Evolutionary conservation across 1,140 invertebrate species (phyloP), one percentile per base, ranked within the genome.

Genomic region (Ctenoplectra terminalis): DNA sequence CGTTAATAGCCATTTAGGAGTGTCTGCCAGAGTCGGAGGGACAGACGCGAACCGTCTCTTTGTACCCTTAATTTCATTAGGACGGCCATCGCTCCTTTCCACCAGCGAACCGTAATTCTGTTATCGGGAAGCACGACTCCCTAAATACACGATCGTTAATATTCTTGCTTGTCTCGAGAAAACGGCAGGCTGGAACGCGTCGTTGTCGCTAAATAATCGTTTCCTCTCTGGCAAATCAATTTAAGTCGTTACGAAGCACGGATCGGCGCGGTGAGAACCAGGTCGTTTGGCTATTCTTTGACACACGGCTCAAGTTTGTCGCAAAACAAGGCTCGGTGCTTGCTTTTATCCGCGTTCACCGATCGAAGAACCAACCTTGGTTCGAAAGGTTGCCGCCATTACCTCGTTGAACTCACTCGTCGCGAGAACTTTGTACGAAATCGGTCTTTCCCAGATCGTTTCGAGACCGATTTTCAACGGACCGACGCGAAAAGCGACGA

Each of bases 61-160:
- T 92, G 92, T 92, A 90, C 88, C 89, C 88, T 89, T 91, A 93
- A 93, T 93, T 92, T 90, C 88, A 92, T 93, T 93, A 92, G 72
- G 78, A 85, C 88, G 85, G 87, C 92, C 91, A 92, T 92, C 92
- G 92, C 92, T 90, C 89, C 91, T 88, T 83, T 88, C 89, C 84
- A 86, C 66, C 81, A 73, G 63, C 81, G 71, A 88, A 70, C 85
- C 87, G 82, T 92, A 93, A 93, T 88, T 89, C 90, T 86, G 91
- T 92, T 93, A 93, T 91, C 89, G 90, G 90, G 84, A 90, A 89
- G 91, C 91, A 92, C 90, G 89, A 90, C 90, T 90, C 76, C 86
- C 89, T 91, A 92, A 92, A 92, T 92, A 92, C n/a, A 40, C 90
- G 90, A 84, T 87, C 86, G 87, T 88, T 88, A 78, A 87, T 87